Evolutionary conservation across 2,113 vertebrate species (phyloP).

Genomic region (Micronycteris hirsuta): DNA sequence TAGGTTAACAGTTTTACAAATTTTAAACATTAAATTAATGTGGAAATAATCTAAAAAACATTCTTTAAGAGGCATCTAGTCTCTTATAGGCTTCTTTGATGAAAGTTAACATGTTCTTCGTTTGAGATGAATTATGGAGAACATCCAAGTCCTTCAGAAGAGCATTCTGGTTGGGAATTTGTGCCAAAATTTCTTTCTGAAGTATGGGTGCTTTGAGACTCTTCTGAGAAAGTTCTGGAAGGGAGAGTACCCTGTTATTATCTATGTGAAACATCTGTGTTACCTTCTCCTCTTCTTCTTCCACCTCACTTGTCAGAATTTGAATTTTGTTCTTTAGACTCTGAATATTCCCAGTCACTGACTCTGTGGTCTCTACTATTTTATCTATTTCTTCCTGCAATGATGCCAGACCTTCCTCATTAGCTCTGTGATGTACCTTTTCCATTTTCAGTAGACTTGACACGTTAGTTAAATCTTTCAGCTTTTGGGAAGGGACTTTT

Average conservation of each 20-base stretch:
- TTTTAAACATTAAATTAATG: conserved; percentile 17
- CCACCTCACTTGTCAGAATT: conserved; percentile 61
- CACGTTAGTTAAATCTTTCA: conserved; percentile 61
- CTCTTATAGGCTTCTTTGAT: conserved; percentile 78
- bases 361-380: background rate
- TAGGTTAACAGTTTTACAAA: background rate
- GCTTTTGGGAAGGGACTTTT: conserved; percentile 72
- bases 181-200: conserved; percentile 78
- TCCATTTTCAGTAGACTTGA: conserved; percentile 60
- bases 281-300: conserved; percentile 65
- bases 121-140: conserved; percentile 75
- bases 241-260: conserved; percentile 37
- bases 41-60: background rate
- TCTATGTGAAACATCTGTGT: conserved; percentile 63
- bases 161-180: conserved; percentile 68
- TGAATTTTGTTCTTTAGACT: conserved; percentile 71
- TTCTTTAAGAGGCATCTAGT: conserved; percentile 46
- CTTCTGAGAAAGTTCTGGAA: conserved; percentile 74
- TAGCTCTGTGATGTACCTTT: conserved; percentile 50
- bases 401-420: conserved; percentile 66
- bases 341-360: background rate
- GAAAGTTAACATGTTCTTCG: conserved; percentile 72
- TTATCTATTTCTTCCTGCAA: conserved; percentile 79
- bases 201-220: conserved; percentile 76
- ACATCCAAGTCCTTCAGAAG: conserved; percentile 77